These are phyloP conservation scores for Sebastes steindachneri DNA, from an alignment of 2,797 vertebrate genomes.

Conservation along the genomic window DNA sequence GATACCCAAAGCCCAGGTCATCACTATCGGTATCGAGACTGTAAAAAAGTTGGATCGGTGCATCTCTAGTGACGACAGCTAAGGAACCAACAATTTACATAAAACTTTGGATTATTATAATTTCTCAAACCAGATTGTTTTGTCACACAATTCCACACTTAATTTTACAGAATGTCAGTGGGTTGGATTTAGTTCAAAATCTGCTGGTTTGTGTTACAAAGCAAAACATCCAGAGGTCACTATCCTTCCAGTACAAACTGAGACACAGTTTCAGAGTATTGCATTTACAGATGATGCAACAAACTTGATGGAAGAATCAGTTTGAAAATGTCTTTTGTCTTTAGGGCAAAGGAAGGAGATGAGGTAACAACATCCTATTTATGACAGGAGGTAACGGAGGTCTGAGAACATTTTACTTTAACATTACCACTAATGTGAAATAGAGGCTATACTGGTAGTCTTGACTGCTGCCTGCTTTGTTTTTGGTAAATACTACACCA, in stretches of 20 bases:
- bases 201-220: neutral
- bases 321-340: neutral
- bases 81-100: neutral
- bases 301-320: neutral
- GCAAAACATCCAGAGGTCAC: neutral
- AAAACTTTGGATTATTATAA: neutral
- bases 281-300: constrained; percentile 1
- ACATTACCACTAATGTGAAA: neutral
- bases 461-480: neutral
- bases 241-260: neutral
- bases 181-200: neutral
- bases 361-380: neutral
- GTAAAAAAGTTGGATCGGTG: too few relatives aligned
- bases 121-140: neutral
- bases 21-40: too few relatives aligned
- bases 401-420: neutral
- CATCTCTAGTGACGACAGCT: neutral
- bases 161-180: neutral
- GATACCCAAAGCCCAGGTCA: too few relatives aligned
- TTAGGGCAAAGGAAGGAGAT: neutral
- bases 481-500: neutral
- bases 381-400: neutral
- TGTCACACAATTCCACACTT: neutral
- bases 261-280: neutral
- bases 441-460: neutral